phyloP scores from a whole-genome alignment of 1,140 invertebrate genomes.

The Chionoecetes opilio region DNA sequence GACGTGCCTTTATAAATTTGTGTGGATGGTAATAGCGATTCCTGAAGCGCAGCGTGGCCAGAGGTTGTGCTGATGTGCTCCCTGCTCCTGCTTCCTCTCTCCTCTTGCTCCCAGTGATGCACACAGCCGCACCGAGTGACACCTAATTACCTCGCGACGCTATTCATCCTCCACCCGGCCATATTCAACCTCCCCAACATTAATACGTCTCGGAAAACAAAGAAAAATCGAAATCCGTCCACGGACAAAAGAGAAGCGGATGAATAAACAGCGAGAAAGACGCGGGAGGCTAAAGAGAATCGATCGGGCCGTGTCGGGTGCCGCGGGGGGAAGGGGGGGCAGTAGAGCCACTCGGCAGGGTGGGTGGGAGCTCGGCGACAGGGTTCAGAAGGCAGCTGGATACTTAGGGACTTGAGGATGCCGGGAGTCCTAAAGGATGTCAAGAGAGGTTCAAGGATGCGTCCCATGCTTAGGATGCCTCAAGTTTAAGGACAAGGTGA shows the following conservation, averaged over 20 bases:
- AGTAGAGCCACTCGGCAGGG: neutral
- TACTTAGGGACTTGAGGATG: neutral
- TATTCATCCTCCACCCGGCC: constrained; percentile 64
- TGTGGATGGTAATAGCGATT: constrained; percentile 37
- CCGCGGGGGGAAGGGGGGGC: constrained; percentile 3
- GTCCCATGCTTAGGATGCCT: neutral
- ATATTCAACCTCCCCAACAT: constrained; percentile 71
- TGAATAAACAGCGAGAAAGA: constrained; percentile 74
- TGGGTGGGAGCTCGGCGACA: neutral
- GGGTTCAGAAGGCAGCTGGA: constrained; percentile 5
- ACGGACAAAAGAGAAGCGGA: constrained; percentile 72
- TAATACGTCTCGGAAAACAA: constrained; percentile 72
- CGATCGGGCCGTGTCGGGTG: constrained; percentile 57
- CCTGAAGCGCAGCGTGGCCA: neutral
- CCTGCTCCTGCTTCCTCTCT: neutral
- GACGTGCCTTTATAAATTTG: constrained; percentile 44
- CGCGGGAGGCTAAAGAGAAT: constrained; percentile 70
- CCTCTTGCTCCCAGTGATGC: neutral
- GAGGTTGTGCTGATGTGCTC: neutral
- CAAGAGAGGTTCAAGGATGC: neutral
- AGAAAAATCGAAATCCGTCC: constrained; percentile 74
- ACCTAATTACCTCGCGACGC: constrained; percentile 65
- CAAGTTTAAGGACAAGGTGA: neutral
- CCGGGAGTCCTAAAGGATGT: constrained; percentile 14
- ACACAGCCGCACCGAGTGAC: constrained; percentile 39